Evolutionary conservation across 2,113 vertebrate species (phyloP).

Genomic region (Jacana jacana): DNA sequence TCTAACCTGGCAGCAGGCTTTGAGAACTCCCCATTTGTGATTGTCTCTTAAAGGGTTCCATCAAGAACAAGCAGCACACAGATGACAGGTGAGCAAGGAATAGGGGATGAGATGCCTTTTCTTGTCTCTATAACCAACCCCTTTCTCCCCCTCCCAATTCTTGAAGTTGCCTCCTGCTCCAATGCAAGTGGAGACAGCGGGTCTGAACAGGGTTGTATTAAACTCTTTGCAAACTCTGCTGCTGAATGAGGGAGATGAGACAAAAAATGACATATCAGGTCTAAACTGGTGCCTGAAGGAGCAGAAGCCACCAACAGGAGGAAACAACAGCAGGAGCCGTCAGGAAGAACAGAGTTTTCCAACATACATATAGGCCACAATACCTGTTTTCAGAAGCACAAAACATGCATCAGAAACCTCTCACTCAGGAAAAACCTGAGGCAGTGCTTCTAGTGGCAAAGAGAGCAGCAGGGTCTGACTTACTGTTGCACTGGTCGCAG

Average conservation of each 20-base stretch:
- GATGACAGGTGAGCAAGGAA: background rate
- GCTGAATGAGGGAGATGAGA: background rate
- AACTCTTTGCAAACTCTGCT: background rate
- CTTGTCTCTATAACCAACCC: background rate
- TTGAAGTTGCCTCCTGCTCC: background rate
- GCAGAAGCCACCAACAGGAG: background rate
- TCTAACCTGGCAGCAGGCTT: background rate
- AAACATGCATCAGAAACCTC: background rate
- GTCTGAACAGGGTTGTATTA: background rate
- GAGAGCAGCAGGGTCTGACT: slow-evolving; percentile 60
- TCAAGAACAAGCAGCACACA: background rate
- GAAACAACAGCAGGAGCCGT: background rate
- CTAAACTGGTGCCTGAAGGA: background rate
- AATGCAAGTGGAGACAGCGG: background rate
- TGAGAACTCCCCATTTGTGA: background rate
- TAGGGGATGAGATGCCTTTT: background rate
- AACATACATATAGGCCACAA: rapidly evolving
- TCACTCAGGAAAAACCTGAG: background rate
- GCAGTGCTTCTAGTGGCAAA: background rate
- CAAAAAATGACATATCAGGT: background rate
- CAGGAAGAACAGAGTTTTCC: background rate
- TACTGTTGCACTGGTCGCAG: slow-evolving; percentile 98
- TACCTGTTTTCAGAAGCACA: background rate
- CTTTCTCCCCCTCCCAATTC: too few relatives aligned
- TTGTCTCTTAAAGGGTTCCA: background rate